Base-by-base conservation (phyloP, 2,113 vertebrate species). In the Trematomus loennbergii region DNA sequence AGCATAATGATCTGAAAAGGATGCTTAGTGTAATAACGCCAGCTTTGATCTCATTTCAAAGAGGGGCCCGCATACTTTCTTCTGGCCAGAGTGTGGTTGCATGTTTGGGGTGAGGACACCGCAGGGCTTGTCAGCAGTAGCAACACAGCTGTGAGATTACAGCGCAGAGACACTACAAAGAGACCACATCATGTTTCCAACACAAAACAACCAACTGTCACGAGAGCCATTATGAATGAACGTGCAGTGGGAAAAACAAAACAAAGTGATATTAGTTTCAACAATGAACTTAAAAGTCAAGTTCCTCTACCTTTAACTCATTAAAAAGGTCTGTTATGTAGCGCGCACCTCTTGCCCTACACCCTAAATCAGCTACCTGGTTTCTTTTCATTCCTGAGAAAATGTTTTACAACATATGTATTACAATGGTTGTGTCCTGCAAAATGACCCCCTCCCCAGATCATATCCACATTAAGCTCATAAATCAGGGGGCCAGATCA, bases 11-110 rank as follows among this genome's bases (percentile, higher is more conserved):
- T 83, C 45, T 64, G 78, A 79, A 77, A 72, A 80, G 55, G 67
- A 78, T 71, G 72, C 54, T 82, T 36, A 72, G 57, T 81, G 85
- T 78, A 73, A 71, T 72, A 85, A 72, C 53, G 58, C 58, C 86
- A 67, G 87, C 90, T 94, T 89, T 88, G 85, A 89, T 91, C 84
- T 12, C 2, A 45, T 91, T 92, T 91, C 87, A 90, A 89, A 87
- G 83, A 48, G 68, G 29, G 58, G 84, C 72, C 78, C 8, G 75
- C 85, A 79, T 88, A 61, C 68, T 54, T 88, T 89, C 52, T 64
- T 66, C 82, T 76, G 72, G 74, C 63, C 79, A 29, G 69, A 84
- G 57, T 72, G 82, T 0, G 83, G 85, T 82, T 65, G 83, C 72
- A 71, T 86, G 83, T 90, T 91, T 83, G 86, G 85, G 83, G 83